A percentile compares a stretch with the other conserved stretches of the same genome.
Conservation (phyloP, 23 tunicate species). For the Trididemnum clinides region DNA sequence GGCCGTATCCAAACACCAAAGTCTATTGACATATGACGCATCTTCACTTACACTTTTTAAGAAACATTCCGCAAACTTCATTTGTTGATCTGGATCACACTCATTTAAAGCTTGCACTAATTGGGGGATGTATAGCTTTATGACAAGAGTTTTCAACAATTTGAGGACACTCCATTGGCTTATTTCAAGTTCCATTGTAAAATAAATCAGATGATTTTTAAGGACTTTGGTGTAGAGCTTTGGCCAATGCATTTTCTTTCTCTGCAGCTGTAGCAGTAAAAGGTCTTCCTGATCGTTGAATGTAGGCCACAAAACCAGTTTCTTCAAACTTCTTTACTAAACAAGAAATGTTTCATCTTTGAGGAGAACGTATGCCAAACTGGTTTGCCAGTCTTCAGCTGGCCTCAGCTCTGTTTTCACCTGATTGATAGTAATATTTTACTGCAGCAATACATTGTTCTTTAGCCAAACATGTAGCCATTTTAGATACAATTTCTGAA, state of each 20-base stretch:
- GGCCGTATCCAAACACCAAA: background rate
- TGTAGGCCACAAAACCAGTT: background rate
- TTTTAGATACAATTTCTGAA: no score
- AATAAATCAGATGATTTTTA: background rate
- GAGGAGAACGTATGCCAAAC: background rate
- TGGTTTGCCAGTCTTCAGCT: background rate
- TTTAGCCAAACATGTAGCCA: background rate
- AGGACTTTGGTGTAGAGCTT: background rate
- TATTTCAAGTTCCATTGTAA: no score
- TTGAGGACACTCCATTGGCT: no score
- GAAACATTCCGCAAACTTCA: background rate
- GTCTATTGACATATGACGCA: background rate
- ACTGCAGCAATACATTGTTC: background rate
- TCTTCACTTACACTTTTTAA: background rate
- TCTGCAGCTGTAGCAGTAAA: background rate
- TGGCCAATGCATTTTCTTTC: background rate
- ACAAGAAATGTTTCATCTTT: background rate
- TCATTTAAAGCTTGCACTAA: background rate
- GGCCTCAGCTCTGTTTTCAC: no score
- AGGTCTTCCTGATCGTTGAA: background rate
- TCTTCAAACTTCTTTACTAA: no score
- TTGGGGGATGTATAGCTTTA: background rate
- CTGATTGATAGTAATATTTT: no score
- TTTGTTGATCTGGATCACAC: background rate
- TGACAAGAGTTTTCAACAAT: background rate